Evolutionary conservation across 2,888 invertebrate genomes (phyloP).

Genomic region (Nemotelus nigrinus): DNA sequence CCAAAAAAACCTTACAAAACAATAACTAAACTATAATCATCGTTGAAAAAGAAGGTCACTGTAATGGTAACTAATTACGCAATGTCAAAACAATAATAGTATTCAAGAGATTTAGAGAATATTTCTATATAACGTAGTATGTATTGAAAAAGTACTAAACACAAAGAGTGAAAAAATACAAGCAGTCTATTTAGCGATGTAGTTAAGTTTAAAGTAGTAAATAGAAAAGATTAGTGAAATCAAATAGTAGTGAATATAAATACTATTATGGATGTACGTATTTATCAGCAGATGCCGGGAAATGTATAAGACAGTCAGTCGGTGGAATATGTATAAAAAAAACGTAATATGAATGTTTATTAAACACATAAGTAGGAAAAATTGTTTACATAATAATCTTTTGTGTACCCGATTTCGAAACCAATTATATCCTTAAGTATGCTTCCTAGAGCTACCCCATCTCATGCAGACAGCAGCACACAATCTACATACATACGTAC

Average conservation of each 20-base stretch:
- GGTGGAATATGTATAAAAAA: background rate
- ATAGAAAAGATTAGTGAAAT: background rate
- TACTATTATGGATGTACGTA: slow-evolving; percentile 22
- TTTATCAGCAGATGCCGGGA: background rate
- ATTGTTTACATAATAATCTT: background rate
- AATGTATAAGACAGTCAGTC: background rate
- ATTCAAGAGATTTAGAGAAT: slow-evolving; percentile 36
- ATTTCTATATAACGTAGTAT: slow-evolving; percentile 32
- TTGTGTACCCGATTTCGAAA: too few species aligned
- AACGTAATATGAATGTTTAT: background rate
- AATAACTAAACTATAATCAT: slow-evolving; percentile 27
- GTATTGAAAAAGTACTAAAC: slow-evolving; percentile 1
- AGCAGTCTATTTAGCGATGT: background rate
- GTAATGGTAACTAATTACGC: slow-evolving; percentile 31
- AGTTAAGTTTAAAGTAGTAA: slow-evolving; percentile 25
- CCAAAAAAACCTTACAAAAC: slow-evolving; percentile 5
- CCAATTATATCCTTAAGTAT: too few species aligned
- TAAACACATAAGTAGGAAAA: slow-evolving; percentile 9
- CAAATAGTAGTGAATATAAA: slow-evolving; percentile 1
- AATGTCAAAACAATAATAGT: slow-evolving; percentile 40
- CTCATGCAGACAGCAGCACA: too few species aligned
- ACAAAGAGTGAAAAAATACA: slow-evolving; percentile 1
- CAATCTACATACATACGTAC: too few species aligned
- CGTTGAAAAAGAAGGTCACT: background rate
- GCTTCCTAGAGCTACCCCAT: too few species aligned